Conservation (phyloP, 2,797 vertebrate species). For the Rallus crepitans region DNA sequence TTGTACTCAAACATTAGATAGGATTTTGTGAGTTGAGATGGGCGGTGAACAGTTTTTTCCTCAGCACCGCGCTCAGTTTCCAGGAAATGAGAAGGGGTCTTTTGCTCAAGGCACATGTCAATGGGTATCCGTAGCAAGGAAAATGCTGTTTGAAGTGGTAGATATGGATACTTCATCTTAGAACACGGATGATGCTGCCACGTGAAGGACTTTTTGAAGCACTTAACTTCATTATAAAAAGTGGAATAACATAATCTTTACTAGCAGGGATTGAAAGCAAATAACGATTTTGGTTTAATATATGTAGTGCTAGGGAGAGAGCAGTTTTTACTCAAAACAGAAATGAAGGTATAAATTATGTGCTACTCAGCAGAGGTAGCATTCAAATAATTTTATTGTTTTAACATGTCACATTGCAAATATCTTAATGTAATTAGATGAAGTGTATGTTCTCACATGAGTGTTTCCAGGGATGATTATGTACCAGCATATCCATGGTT, state of each 20-base stretch:
- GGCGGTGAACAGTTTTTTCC: not conserved
- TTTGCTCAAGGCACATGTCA: not conserved
- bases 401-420: not conserved
- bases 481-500: not conserved
- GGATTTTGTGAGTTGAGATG: conserved; percentile 33
- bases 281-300: not conserved
- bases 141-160: conserved; percentile 41
- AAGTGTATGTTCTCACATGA: not conserved
- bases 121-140: not conserved
- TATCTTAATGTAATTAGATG: not conserved
- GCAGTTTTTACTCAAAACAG: not conserved
- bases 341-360: not conserved
- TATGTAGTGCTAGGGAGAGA: not conserved
- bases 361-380: not conserved
- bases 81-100: conserved; percentile 18
- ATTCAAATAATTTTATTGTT: not conserved
- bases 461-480: not conserved
- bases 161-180: conserved; percentile 9
- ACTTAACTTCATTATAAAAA: conserved; percentile 51
- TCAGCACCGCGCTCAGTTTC: not conserved
- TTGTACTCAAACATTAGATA: conserved; percentile 29
- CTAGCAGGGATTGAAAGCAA: conserved; percentile 14
- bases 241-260: conserved; percentile 31
- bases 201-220: conserved; percentile 32
- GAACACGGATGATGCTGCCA: not conserved